Percentiles rank a stretch among this genome's conserved stretches.
phyloP scores from a whole-genome alignment of 2,797 vertebrate genomes.

The Tenualosa thibaudeaui region DNA sequence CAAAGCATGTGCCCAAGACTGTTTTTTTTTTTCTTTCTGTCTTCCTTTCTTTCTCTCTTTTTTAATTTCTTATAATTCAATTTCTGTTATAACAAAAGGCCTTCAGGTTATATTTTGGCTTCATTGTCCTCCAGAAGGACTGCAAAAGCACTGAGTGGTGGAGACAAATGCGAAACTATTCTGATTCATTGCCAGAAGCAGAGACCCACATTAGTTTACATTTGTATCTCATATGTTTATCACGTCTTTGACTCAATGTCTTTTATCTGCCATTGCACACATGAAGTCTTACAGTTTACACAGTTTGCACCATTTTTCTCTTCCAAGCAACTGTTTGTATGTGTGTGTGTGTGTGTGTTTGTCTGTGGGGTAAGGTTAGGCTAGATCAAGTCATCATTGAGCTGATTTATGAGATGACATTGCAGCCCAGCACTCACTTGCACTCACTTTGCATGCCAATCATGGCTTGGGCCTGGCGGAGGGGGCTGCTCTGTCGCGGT shows the following conservation, averaged over 20 bases:
- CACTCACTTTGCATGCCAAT: constrained; percentile 79
- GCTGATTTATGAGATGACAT: constrained; percentile 76
- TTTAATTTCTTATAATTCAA: background rate
- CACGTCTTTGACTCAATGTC: background rate
- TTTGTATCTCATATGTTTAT: background rate
- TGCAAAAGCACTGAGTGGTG: too few species aligned
- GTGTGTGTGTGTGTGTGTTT: constrained; percentile 21
- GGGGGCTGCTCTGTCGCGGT: constrained; percentile 66
- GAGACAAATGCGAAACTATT: background rate
- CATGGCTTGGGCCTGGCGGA: constrained; percentile 61
- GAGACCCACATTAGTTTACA: background rate
- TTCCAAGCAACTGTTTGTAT: background rate
- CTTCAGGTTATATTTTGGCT: background rate
- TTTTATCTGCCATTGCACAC: background rate
- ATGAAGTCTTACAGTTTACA: background rate
- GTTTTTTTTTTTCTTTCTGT: background rate
- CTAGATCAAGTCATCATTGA: constrained; percentile 34
- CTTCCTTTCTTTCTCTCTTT: background rate
- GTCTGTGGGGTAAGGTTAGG: constrained; percentile 23
- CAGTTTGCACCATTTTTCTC: background rate
- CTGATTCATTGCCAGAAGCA: background rate
- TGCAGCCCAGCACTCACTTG: constrained; percentile 79
- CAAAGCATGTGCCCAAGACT: background rate
- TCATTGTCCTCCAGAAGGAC: too few species aligned
- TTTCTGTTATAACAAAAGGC: background rate